Evolutionary conservation across 2,797 vertebrate genomes (phyloP), one percentile per base, ranked within the genome.

Genomic region (Protosalanx chinensis): DNA sequence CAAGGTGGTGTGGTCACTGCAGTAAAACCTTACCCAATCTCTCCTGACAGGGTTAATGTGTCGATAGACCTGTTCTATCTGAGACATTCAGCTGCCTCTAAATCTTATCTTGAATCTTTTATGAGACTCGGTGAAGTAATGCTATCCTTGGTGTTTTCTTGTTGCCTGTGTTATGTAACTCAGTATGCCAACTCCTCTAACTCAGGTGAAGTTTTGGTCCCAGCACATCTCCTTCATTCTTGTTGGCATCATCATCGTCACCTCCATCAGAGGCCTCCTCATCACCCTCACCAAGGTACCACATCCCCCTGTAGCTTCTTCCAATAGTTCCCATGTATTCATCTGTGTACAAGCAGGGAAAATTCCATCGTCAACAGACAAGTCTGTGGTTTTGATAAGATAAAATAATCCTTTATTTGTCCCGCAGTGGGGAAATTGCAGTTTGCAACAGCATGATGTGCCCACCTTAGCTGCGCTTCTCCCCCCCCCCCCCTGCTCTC

Each of bases 201-300:
- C 76, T 60, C 87, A 99, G 98, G 97, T 99, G 1, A 99, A 98
- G 89, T 98, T 99, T 91, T 99, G 97, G 96, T 99, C 98, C 77
- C 98, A 99, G 71, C 98, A 99, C 79, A 99, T 98, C 84, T 97
- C 97, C 75, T 99, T 99, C 88, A 99, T 99, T 79, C 90, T 99
- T 71, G 97, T 99, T 71, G 98, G 98, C 87, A 99, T 99, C 87
- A 99, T 99, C 85, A 98, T 99, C 4, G 96, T 99, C 72, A 99
- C 97, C 3, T 99, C 98, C 64, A 99, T 99, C 80, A 92, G 97
- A 84, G 98, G 98, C 33, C 84, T 99, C 62, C 91, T 99, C 81
- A 99, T 99, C 81, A 98, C 98, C 2, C 95, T 99, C 60, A 99
- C 97, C 32, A 99, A 99, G 97, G 98, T 99, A 92, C 67, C 8